These are phyloP conservation scores for Etia nguti DNA, from an alignment of 2,113 vertebrate genomes.

Conservation along the genomic window DNA sequence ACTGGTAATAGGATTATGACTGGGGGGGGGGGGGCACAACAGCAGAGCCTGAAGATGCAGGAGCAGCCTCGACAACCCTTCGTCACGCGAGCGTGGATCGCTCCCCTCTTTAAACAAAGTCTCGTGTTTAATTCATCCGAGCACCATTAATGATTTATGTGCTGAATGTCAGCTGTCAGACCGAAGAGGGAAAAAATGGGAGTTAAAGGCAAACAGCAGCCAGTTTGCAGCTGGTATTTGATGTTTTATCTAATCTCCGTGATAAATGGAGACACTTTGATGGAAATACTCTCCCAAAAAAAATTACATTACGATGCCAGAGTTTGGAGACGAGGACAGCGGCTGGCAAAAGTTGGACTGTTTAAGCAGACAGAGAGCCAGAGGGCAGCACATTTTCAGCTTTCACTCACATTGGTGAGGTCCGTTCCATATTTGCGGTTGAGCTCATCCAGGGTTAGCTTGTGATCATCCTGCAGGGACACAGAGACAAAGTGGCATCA, in stretches of 20 bases:
- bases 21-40: too few species aligned
- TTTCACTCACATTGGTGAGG: slow-evolving; percentile 81
- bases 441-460: slow-evolving; percentile 91
- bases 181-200: not conserved
- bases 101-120: not conserved
- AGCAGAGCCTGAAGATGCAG: not conserved
- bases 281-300: not conserved
- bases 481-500: not conserved
- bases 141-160: not conserved
- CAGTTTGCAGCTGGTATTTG: not conserved
- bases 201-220: not conserved
- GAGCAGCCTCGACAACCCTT: not conserved
- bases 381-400: not conserved
- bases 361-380: not conserved
- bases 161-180: not conserved
- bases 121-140: not conserved
- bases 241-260: not conserved
- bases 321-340: not conserved
- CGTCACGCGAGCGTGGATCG: not conserved
- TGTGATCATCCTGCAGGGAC: slow-evolving; percentile 89
- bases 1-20: not conserved
- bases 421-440: slow-evolving; percentile 94
- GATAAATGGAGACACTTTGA: not conserved
- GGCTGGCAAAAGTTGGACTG: not conserved
- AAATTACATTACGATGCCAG: not conserved